Evolutionary conservation across 2,113 vertebrate species (phyloP), one percentile per base, ranked within the genome.

Genomic region (Microtus montanus): DNA sequence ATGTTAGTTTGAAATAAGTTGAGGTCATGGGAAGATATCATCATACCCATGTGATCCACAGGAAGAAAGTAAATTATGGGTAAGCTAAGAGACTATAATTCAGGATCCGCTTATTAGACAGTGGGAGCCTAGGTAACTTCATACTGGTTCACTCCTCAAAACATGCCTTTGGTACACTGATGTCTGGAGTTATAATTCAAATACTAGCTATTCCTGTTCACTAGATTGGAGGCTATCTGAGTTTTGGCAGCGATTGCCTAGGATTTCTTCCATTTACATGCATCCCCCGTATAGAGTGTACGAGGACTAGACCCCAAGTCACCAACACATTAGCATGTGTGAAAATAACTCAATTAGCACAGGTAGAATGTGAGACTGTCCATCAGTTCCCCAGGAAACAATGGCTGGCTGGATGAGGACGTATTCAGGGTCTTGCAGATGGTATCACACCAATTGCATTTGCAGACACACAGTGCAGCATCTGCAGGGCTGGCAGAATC

Each of bases 331-430:
- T 97, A 97, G 93, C 96, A 98, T 93, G 97, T 96, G 97, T 98
- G 96, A 98, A 97, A 97, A 96, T 96, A 96, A 94, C 96, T 97
- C 97, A 97, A 98, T 98, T 97, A 98, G 92, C 96, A 70, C 96
- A 98, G 97, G 97, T 98, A 96, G 94, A 92, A 96, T 87, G 96
- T 97, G 97, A 96, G 95, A 97, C 94, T 95, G 97, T 97, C 97
- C 97, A 89, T 97, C 95, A 97, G 95, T 96, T 96, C 78, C 92
- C 90, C n/a, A 74, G 90, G 97, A 98, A 98, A 96, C 97, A 97
- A 95, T 97, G 94, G 94, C 93, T 96, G 13, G 2, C 74, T 44
- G 77, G 54, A 89, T 90, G 90, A 97, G 96, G 96, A 95, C 93
- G 87, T 95, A 95, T 88, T 87, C 49, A 90, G 93, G 93, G 94